phyloP scores from a whole-genome alignment of 92 coral and sea anemone species.

The Pocillopora grandis region DNA sequence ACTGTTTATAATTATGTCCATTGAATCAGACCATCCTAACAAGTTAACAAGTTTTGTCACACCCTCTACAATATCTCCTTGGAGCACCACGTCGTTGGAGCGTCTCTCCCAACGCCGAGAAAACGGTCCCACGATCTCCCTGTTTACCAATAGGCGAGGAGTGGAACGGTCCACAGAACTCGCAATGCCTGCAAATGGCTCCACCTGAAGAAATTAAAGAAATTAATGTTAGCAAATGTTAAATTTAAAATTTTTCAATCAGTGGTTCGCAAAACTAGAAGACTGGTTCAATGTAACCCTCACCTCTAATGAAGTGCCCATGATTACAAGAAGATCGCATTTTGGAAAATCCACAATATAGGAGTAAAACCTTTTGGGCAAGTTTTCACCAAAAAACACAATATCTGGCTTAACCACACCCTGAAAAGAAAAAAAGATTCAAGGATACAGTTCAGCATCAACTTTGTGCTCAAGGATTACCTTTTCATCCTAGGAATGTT shows the following conservation, averaged over 20 bases:
- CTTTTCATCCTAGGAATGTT: not conserved
- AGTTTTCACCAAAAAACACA: constrained; percentile 88
- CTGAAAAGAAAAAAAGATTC: constrained; percentile 27
- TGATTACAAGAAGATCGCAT: constrained; percentile 78
- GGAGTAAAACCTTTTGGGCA: constrained; percentile 76
- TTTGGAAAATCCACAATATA: constrained; percentile 72
- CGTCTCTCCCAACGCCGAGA: constrained; percentile 68
- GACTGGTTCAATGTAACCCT: not conserved
- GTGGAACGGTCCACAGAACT: constrained; percentile 65
- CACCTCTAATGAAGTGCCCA: constrained; percentile 94
- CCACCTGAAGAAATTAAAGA: constrained; percentile 49
- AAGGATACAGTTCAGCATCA: too few relatives aligned
- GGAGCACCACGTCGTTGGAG: constrained; percentile 68
- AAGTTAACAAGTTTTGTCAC: constrained; percentile 64
- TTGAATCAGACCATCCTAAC: constrained; percentile 70
- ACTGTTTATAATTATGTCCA: constrained; percentile 41
- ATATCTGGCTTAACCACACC: constrained; percentile 82
- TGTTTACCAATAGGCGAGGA: constrained; percentile 78
- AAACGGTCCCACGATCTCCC: constrained; percentile 83
- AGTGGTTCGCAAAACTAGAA: not conserved
- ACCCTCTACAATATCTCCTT: constrained; percentile 71
- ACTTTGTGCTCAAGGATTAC: too few relatives aligned
- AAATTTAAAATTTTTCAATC: not conserved
- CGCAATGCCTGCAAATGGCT: constrained; percentile 89
- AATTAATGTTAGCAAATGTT: not conserved